These are phyloP conservation scores for Chloroceryle aenea DNA, from an alignment of 2,113 vertebrate species.

Conservation along the genomic window DNA sequence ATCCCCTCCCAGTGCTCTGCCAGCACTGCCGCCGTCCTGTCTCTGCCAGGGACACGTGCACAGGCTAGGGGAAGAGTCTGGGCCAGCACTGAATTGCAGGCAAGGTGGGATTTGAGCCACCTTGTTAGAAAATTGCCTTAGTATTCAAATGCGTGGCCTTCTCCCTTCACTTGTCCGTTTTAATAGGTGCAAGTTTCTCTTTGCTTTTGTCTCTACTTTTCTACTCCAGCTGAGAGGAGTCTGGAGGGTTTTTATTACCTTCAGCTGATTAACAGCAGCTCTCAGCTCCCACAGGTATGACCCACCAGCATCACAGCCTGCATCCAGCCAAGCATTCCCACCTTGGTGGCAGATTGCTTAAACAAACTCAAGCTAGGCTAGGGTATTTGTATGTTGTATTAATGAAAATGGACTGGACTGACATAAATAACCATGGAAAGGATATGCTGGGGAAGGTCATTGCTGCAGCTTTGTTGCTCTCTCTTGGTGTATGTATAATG, in stretches of 20 bases:
- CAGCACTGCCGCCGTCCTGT: background rate
- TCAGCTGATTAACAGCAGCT: background rate
- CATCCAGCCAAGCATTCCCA: background rate
- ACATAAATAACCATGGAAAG: background rate
- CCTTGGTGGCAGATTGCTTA: background rate
- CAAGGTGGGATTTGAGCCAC: background rate
- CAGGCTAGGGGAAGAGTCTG: background rate
- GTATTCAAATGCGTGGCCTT: background rate
- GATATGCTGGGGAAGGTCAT: background rate
- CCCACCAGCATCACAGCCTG: background rate
- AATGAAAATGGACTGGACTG: background rate
- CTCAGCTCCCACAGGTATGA: background rate
- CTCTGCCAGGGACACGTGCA: rapidly evolving
- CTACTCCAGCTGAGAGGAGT: background rate
- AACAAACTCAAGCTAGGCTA: background rate
- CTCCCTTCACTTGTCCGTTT: background rate
- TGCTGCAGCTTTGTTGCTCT: background rate
- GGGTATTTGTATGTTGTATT: background rate
- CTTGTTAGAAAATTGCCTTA: background rate
- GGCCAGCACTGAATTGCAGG: background rate
- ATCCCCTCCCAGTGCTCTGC: background rate
- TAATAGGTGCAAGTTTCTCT: background rate
- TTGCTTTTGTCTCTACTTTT: background rate
- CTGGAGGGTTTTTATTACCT: background rate
- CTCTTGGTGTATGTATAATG: rapidly evolving